Percentiles rank a stretch among this genome's conserved stretches.
Evolutionary conservation across 1,140 invertebrate genomes (phyloP).

Genomic region (Arctopsyche grandis): DNA sequence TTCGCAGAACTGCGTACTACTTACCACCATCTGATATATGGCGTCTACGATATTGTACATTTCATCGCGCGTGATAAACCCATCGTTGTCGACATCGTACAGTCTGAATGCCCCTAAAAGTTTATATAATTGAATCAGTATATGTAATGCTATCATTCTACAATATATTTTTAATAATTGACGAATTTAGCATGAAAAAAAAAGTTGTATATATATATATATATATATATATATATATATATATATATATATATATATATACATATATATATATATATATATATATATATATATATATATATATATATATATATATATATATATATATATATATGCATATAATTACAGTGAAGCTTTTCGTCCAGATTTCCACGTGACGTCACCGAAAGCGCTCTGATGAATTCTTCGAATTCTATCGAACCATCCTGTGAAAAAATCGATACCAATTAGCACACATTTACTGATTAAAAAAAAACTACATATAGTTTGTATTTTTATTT

Average conservation of each 20-base stretch:
- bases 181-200: too few relatives aligned
- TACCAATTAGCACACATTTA: not conserved
- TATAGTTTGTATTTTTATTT: too few relatives aligned
- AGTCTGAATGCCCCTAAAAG: constrained; percentile 93
- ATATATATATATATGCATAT: constrained; percentile 61
- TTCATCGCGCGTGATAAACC: constrained; percentile 96
- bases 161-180: too few relatives aligned
- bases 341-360: constrained; percentile 94
- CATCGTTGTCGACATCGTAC: constrained; percentile 98
- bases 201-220: not conserved
- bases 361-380: constrained; percentile 96
- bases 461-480: not conserved
- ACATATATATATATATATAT: not conserved
- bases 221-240: not conserved
- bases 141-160: too few relatives aligned
- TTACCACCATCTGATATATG: constrained; percentile 99
- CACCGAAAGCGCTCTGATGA: constrained; percentile 93
- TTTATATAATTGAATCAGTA: not conserved
- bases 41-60: constrained; percentile 99
- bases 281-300: too few relatives aligned
- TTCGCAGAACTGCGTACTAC: constrained; percentile 62
- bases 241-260: not conserved
- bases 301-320: not conserved
- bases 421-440: constrained; percentile 85
- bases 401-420: constrained; percentile 97